Percentiles rank a stretch among this genome's conserved stretches.
phyloP scores from a whole-genome alignment of 2,888 invertebrate species.

The Scelioninae gen. 2 region DNA sequence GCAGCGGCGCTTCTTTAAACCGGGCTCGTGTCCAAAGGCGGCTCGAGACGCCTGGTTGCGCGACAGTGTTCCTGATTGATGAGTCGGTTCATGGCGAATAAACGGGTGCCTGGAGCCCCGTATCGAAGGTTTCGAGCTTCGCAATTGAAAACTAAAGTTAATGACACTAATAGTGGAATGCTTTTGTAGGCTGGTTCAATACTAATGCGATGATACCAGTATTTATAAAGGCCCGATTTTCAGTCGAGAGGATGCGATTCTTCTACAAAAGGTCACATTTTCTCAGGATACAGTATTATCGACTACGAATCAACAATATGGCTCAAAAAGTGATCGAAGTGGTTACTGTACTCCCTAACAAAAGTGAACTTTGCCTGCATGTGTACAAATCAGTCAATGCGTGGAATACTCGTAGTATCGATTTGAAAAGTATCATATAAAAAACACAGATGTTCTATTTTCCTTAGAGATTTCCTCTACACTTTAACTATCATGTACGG shows the following conservation, averaged over 20 bases:
- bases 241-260: background rate
- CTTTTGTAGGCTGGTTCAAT: constrained; percentile 34
- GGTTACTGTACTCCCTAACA: too few relatives aligned
- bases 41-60: constrained; percentile 22
- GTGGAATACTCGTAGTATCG: too few relatives aligned
- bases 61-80: constrained; percentile 32
- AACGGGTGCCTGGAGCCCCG: constrained; percentile 1
- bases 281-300: background rate
- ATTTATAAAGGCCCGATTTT: constrained; percentile 11
- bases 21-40: constrained; percentile 9
- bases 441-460: too few relatives aligned
- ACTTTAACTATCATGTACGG: too few relatives aligned
- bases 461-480: too few relatives aligned
- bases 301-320: too few relatives aligned
- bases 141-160: constrained; percentile 37
- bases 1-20: constrained; percentile 24
- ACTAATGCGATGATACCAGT: constrained; percentile 36
- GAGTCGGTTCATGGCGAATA: constrained; percentile 10
- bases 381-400: too few relatives aligned
- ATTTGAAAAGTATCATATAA: too few relatives aligned
- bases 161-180: constrained; percentile 44
- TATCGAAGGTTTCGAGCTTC: constrained; percentile 19
- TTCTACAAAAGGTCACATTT: background rate
- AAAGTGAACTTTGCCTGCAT: too few relatives aligned
- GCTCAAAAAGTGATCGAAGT: too few relatives aligned